phyloP scores from a whole-genome alignment of 2,888 invertebrate species.

The Dryomyza anilis region DNA sequence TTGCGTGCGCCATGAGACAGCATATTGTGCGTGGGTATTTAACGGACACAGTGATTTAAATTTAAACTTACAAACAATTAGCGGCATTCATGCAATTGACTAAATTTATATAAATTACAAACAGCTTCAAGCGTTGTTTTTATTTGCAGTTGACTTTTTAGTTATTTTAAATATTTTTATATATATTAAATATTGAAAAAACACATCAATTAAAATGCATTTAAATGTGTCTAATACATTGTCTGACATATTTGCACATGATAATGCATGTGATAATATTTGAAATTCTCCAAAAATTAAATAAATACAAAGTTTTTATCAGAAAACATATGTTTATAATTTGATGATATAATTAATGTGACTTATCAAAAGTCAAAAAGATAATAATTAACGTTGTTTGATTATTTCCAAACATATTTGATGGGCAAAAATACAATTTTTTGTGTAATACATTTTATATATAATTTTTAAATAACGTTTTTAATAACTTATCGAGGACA shows the following conservation, averaged over 20 bases:
- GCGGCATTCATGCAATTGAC: too few relatives aligned
- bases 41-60: neutral
- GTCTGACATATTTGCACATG: too few relatives aligned
- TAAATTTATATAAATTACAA: too few relatives aligned
- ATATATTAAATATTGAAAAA: neutral
- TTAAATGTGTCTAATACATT: neutral
- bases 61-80: too few relatives aligned
- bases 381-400: neutral
- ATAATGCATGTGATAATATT: too few relatives aligned
- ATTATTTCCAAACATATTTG: neutral
- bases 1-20: too few relatives aligned
- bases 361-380: neutral
- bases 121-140: too few relatives aligned
- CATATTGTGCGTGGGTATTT: neutral
- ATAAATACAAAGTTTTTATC: neutral
- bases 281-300: neutral
- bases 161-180: neutral
- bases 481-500: too few relatives aligned
- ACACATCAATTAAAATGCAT: conserved; percentile 11
- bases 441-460: too few relatives aligned
- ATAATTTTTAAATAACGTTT: too few relatives aligned
- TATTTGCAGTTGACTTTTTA: neutral
- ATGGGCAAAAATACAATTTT: neutral
- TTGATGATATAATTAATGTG: neutral
- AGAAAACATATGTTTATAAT: neutral